Evolutionary conservation across 2,113 vertebrate genomes (phyloP).

Genomic region (Gambusia holbrooki): DNA sequence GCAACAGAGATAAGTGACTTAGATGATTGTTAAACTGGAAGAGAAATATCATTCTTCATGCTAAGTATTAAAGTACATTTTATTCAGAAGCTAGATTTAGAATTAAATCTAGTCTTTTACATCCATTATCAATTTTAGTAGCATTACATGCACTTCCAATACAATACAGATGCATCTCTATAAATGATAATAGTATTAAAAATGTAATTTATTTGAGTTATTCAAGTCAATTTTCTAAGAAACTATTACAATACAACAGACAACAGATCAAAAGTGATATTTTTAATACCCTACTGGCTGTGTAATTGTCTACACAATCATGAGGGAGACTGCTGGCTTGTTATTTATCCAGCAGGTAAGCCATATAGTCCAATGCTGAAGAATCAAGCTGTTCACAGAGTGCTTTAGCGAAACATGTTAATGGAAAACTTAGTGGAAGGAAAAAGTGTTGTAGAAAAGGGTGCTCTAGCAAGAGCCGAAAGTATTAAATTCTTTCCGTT

Average conservation of each 20-base stretch:
- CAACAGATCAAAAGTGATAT: too few relatives aligned
- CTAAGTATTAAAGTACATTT: not conserved
- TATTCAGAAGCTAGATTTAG: not conserved
- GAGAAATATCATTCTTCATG: slow-evolving; percentile 42
- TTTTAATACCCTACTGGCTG: too few relatives aligned
- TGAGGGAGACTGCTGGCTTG: not conserved
- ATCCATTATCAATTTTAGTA: too few relatives aligned
- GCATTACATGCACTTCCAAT: too few relatives aligned
- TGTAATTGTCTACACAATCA: not conserved
- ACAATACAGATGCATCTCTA: not conserved
- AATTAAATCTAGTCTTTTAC: not conserved
- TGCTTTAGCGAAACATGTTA: not conserved
- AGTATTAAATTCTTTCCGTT: not conserved
- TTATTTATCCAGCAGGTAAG: not conserved
- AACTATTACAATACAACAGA: too few relatives aligned
- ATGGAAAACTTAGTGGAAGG: not conserved
- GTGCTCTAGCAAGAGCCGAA: not conserved
- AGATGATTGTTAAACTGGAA: slow-evolving; percentile 46
- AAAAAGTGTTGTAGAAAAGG: not conserved
- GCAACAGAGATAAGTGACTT: slow-evolving; percentile 60
- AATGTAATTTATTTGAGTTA: too few relatives aligned
- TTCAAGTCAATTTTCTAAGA: too few relatives aligned
- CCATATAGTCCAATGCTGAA: not conserved
- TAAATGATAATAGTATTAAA: too few relatives aligned
- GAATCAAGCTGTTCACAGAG: not conserved